phyloP scores from a whole-genome alignment of 2,797 vertebrate genomes.

The Sebastes itinus region DNA sequence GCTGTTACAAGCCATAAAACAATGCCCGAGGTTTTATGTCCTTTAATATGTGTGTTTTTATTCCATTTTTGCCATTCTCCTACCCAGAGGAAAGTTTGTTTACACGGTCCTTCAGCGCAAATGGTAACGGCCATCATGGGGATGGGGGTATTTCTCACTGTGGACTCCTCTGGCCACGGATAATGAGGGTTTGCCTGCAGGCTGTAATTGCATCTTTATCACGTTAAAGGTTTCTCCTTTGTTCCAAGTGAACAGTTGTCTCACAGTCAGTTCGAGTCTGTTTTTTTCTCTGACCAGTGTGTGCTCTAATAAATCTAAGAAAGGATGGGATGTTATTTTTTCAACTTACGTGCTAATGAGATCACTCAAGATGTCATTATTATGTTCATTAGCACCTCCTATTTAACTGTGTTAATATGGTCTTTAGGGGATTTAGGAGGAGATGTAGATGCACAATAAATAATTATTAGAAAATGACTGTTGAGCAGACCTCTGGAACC shows the following conservation, averaged over 20 bases:
- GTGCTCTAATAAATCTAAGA: slow-evolving; percentile 16
- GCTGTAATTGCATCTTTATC: slow-evolving; percentile 76
- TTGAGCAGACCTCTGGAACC: not conserved
- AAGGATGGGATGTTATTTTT: not conserved
- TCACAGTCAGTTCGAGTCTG: slow-evolving; percentile 29
- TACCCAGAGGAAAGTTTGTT: slow-evolving; percentile 71
- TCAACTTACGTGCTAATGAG: slow-evolving; percentile 15
- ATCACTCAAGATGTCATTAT: slow-evolving; percentile 10
- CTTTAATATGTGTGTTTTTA: slow-evolving; percentile 69
- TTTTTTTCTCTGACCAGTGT: slow-evolving; percentile 22
- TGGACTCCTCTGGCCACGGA: slow-evolving; percentile 51
- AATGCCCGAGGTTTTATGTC: slow-evolving; percentile 65
- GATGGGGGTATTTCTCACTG: slow-evolving; percentile 59
- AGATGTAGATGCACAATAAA: not conserved
- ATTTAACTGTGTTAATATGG: not conserved
- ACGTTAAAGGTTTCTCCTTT: slow-evolving; percentile 57
- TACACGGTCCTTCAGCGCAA: slow-evolving; percentile 67
- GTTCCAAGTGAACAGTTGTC: slow-evolving; percentile 53
- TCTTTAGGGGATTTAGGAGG: not conserved
- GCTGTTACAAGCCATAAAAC: slow-evolving; percentile 59
- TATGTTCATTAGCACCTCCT: slow-evolving; percentile 16
- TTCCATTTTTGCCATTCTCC: slow-evolving; percentile 54
- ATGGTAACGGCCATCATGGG: slow-evolving; percentile 61
- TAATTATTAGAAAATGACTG: not conserved
- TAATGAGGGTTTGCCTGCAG: slow-evolving; percentile 69